Percentiles rank a stretch among this genome's conserved stretches.
phyloP scores from a whole-genome alignment of 2,888 invertebrate species.

The Latheticus oryzae region DNA sequence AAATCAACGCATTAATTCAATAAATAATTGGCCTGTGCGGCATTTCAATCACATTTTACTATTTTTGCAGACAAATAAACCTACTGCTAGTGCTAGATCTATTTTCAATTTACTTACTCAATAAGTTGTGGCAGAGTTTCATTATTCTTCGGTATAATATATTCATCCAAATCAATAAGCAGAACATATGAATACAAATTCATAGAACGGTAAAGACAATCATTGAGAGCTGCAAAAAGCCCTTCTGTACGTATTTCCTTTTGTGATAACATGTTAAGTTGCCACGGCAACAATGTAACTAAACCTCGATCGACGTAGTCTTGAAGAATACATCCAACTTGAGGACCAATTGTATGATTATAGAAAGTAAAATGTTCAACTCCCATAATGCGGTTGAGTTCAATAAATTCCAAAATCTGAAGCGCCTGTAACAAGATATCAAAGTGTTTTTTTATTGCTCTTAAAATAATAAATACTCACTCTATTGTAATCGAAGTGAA shows the following conservation, averaged over 20 bases:
- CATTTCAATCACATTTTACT: no score
- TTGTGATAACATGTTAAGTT: conserved; percentile 87
- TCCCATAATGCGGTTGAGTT: conserved; percentile 85
- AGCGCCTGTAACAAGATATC: conserved; percentile 71
- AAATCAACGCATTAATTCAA: no score
- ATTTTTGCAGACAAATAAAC: no score
- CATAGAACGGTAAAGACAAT: conserved; percentile 93
- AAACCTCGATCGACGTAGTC: conserved; percentile 69
- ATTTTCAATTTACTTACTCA: conserved; percentile 67
- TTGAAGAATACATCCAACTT: conserved; percentile 76
- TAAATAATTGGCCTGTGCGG: no score
- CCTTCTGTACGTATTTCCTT: conserved; percentile 93
- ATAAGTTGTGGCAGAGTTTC: conserved; percentile 80
- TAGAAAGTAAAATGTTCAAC: conserved; percentile 91
- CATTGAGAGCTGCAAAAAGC: conserved; percentile 91
- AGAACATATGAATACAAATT: conserved; percentile 83
- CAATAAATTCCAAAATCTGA: conserved; percentile 90
- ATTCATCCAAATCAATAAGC: conserved; percentile 90
- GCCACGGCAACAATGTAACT: conserved; percentile 83
- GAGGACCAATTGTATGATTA: conserved; percentile 86
- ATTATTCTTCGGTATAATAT: conserved; percentile 84
- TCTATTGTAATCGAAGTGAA: conserved; percentile 89
- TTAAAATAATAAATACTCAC: conserved; percentile 63
- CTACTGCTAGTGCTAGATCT: no score
- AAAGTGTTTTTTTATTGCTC: no score